These are phyloP conservation scores for Pristionchus pacificus DNA, from an alignment of 1,140 invertebrate genomes.

Conservation along the genomic window DNA sequence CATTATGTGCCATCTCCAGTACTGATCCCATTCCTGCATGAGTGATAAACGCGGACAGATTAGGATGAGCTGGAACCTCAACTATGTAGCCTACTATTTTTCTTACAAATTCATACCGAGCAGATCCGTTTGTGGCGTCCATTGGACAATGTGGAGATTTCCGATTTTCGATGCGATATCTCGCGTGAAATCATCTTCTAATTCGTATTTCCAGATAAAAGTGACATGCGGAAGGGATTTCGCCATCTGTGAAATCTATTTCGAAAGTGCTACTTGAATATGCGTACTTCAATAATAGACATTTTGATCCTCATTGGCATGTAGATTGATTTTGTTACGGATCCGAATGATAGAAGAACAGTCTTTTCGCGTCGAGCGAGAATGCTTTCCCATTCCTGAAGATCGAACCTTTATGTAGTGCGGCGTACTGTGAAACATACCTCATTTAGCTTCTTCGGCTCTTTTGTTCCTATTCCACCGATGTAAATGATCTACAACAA, in stretches of 20 bases:
- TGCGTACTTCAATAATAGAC: conserved; percentile 13
- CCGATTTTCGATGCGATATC: not conserved
- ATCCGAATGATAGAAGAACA: conserved; percentile 28
- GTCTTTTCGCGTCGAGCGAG: conserved; percentile 9
- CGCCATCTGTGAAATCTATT: not conserved
- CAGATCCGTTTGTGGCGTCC: conserved; percentile 27
- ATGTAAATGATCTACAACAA: no score
- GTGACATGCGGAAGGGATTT: conserved; percentile 10
- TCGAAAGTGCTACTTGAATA: not conserved
- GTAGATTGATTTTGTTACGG: conserved; percentile 13
- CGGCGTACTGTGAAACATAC: no score
- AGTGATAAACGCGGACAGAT: no score
- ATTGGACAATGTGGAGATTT: conserved; percentile 23
- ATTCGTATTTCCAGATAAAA: conserved; percentile 33
- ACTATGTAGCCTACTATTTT: no score
- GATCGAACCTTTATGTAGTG: conserved; percentile 9
- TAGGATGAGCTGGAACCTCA: no score
- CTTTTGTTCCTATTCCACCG: no score
- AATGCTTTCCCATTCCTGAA: conserved; percentile 14
- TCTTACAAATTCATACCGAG: no score
- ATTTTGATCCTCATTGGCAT: conserved; percentile 21
- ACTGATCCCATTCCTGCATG: no score
- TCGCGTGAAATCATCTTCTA: conserved; percentile 17
- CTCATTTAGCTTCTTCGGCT: no score
- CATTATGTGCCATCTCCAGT: no score